Evolutionary conservation across 2,797 vertebrate genomes (phyloP), one percentile per base, ranked within the genome.

Genomic region (Poecilia velifera): DNA sequence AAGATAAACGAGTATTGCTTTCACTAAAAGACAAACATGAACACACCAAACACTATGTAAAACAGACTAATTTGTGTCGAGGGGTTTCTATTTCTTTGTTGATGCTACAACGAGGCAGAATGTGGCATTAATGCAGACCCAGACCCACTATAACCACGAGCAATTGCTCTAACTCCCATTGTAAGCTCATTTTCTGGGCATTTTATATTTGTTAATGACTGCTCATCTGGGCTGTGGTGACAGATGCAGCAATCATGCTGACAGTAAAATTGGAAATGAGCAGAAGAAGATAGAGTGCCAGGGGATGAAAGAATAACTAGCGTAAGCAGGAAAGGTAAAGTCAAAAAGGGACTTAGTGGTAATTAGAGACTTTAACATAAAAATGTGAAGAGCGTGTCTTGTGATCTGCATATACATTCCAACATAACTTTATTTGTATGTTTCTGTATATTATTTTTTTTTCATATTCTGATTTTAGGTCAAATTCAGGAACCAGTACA

Each of bases 11-110:
- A 39, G 36, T 8, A 41, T 68, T 68, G 3, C 25, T 68, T 68
- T 36, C 62, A 39, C 62, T 36, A 45, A 80, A 78, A 51, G 3
- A 43, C 76, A 36, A 74, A 51, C 72, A 57, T 66, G 53, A 36
- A 45, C 66, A 74, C 77, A 80, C 51, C 76, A 68, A 68, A 57
- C 55, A 74, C 43, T 39, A 55, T 77, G 81, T 80, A 77, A 87
- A 88, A 70, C 70, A 76, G 31, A 84, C 81, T 90, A 91, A 90
- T 92, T 84, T 86, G 84, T 91, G 86, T 89, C 90, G 88, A 77
- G 75, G 84, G 86, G 64, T 4, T 85, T 57, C 72, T 79, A 6
- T 83, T 57, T 87, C 88, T 90, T 86, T 73, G 75, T 74, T 87
- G 87, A 88, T 83, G 78, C 39, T 68, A 59, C 83, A 86, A 86